phyloP scores from a whole-genome alignment of 2,888 invertebrate species.

The Megamerina dolium region DNA sequence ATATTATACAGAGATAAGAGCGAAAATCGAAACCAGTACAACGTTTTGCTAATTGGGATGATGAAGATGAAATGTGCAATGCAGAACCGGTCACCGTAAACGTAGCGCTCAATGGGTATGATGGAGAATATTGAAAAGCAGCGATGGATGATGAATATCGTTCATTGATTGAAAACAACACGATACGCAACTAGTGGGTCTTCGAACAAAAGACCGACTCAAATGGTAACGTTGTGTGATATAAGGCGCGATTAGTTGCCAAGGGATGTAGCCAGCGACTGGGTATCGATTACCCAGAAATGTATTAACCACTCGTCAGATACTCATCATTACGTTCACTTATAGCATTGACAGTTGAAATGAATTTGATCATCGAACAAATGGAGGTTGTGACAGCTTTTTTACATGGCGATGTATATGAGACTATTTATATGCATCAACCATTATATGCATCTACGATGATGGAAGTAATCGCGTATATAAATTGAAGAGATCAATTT shows the following conservation, averaged over 20 bases:
- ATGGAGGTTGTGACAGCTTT: slow-evolving; percentile 18
- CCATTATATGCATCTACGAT: slow-evolving; percentile 14
- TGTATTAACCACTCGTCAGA: slow-evolving; percentile 12
- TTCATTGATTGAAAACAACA: slow-evolving; percentile 15
- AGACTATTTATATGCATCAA: slow-evolving; percentile 12
- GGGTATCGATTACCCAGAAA: slow-evolving; percentile 11
- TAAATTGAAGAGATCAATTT: slow-evolving; percentile 13
- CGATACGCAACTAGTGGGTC: too few species aligned
- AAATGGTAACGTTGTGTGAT: too few species aligned
- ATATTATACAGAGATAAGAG: too few species aligned
- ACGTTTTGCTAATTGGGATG: too few species aligned
- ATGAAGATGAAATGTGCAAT: too few species aligned
- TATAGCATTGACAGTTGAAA: slow-evolving; percentile 11
- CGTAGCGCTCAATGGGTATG: slow-evolving; percentile 13
- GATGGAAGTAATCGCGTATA: slow-evolving; percentile 10
- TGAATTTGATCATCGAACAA: slow-evolving; percentile 6
- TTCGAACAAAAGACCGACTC: not conserved
- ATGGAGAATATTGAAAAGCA: slow-evolving; percentile 15
- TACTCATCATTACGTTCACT: slow-evolving; percentile 19
- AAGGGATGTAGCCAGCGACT: slow-evolving; percentile 14
- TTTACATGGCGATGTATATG: slow-evolving; percentile 13
- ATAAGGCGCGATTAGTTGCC: slow-evolving; percentile 12
- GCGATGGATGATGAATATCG: slow-evolving; percentile 23
- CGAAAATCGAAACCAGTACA: too few species aligned
- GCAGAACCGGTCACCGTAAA: slow-evolving; percentile 14